Conservation (phyloP, 1,140 invertebrate species). For the Aphis craccivora region DNA sequence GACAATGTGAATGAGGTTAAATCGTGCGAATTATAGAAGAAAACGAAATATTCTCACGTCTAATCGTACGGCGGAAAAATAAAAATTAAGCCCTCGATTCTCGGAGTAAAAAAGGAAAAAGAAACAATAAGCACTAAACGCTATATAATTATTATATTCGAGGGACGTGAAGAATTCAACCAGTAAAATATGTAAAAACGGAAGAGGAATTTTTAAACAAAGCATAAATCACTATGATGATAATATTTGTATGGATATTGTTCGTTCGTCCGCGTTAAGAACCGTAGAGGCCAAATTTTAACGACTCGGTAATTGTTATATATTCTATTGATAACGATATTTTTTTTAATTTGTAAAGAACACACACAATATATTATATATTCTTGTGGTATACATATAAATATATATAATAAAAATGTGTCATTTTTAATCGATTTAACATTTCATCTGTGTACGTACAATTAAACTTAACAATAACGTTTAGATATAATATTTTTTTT, state of each 20-base stretch:
- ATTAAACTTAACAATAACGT: neutral
- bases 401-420: neutral
- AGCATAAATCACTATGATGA: neutral
- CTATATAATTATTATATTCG: neutral
- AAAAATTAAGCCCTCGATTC: neutral
- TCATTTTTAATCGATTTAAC: neutral
- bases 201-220: neutral
- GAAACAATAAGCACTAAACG: neutral
- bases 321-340: neutral
- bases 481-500: neutral
- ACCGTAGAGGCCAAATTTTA: neutral
- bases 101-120: neutral
- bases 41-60: neutral
- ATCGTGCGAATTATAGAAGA: neutral
- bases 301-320: neutral
- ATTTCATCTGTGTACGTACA: neutral
- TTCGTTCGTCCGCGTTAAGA: neutral
- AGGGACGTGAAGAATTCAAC: conserved; percentile 1
- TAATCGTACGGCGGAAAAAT: neutral
- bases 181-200: conserved; percentile 31
- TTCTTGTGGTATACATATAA: neutral
- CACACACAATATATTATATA: neutral
- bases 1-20: conserved; percentile 2
- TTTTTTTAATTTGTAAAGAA: conserved; percentile 34
- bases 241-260: neutral